Evolutionary conservation across 1,140 invertebrate species (phyloP).

Genomic region (Drosophila sp.): DNA sequence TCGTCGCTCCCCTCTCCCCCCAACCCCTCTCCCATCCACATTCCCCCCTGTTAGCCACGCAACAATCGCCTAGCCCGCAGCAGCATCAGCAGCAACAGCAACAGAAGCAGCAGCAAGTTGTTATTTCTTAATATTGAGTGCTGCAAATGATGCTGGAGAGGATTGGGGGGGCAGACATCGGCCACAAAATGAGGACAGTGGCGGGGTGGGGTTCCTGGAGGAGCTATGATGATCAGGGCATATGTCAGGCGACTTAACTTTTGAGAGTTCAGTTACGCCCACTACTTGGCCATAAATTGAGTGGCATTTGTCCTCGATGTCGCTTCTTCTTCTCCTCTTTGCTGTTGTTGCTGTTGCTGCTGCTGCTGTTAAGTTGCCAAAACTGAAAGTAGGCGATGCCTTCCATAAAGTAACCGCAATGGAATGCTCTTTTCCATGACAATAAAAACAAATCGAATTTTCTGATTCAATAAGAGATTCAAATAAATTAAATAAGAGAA

Average conservation of each 20-base stretch:
- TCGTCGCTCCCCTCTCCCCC: background rate
- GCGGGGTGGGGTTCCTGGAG: background rate
- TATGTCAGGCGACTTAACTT: conserved; percentile 23
- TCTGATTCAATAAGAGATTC: no score
- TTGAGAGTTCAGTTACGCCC: conserved; percentile 10
- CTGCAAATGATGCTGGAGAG: conserved; percentile 30
- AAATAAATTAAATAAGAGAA: background rate
- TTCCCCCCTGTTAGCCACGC: background rate
- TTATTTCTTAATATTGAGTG: conserved; percentile 79
- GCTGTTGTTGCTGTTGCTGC: background rate
- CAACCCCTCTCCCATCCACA: no score
- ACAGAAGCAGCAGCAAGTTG: conserved; percentile 47
- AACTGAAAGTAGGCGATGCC: background rate
- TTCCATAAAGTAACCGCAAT: conserved; percentile 1
- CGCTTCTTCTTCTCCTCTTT: background rate
- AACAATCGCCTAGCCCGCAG: conserved; percentile 36
- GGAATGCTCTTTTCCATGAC: background rate
- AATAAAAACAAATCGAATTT: background rate
- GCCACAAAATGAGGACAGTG: background rate
- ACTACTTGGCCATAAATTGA: conserved; percentile 26
- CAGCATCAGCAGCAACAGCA: conserved; percentile 26
- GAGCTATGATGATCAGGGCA: conserved; percentile 9
- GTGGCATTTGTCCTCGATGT: conserved; percentile 15
- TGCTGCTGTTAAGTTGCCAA: background rate
- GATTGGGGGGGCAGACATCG: background rate